Conservation (phyloP, 2,888 invertebrate species). For the Nesidiocoris tenuis region DNA sequence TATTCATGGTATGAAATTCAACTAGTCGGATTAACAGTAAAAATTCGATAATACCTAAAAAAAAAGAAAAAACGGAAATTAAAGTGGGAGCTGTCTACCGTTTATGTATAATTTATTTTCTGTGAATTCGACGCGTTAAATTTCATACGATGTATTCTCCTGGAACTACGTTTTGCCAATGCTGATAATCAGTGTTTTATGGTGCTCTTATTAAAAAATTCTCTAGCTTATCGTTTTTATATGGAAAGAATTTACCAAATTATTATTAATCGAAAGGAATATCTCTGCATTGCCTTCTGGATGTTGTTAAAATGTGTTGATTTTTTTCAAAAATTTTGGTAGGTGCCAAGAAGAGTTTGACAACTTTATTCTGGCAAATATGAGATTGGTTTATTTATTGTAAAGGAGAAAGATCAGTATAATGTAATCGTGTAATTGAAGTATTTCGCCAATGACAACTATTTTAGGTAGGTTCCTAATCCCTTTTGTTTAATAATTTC, state of each 20-base stretch:
- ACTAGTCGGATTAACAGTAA: too few relatives aligned
- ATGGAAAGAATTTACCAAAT: not conserved
- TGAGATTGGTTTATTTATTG: too few relatives aligned
- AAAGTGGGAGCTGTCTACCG: too few relatives aligned
- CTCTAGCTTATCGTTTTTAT: conserved; percentile 7
- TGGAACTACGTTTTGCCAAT: not conserved
- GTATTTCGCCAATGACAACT: not conserved
- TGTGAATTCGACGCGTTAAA: too few relatives aligned
- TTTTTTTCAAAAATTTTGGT: not conserved
- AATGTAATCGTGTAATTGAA: too few relatives aligned
- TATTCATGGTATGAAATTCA: too few relatives aligned
- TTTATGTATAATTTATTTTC: too few relatives aligned
- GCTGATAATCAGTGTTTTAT: conserved; percentile 14
- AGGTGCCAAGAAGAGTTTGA: conserved; percentile 10
- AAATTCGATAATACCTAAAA: too few relatives aligned
- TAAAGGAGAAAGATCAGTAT: too few relatives aligned
- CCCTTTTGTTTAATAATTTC: conserved; percentile 7
- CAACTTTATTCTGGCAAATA: not conserved
- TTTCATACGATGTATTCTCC: too few relatives aligned
- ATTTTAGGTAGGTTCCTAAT: too few relatives aligned
- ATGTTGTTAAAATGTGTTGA: not conserved
- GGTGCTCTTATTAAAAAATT: conserved; percentile 9
- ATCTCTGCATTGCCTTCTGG: not conserved
- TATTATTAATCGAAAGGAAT: not conserved
- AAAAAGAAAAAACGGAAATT: too few relatives aligned